phyloP scores from a whole-genome alignment of 2,888 invertebrate species.

The Ypsolopha sequella region DNA sequence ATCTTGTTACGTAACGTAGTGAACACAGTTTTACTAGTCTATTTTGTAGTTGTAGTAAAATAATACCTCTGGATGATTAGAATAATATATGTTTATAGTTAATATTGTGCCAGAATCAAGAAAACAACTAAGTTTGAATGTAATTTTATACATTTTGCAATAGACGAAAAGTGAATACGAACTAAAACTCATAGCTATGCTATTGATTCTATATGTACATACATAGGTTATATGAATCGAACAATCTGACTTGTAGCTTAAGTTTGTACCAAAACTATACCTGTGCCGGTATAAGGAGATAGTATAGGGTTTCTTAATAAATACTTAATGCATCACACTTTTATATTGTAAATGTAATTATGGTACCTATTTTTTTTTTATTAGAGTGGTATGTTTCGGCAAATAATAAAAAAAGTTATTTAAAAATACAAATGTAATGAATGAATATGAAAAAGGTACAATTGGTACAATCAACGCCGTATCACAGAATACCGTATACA shows the following conservation, averaged over 20 bases:
- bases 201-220: neutral
- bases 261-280: constrained; percentile 1
- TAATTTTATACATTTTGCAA: neutral
- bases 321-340: neutral
- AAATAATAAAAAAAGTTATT: too few relatives aligned
- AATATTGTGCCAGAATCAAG: constrained; percentile 3
- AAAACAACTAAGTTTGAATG: neutral
- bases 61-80: constrained; percentile 50
- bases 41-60: constrained; percentile 35
- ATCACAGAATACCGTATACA: too few relatives aligned
- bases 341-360: neutral
- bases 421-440: too few relatives aligned
- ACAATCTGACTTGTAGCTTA: neutral
- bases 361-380: too few relatives aligned
- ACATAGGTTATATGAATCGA: neutral
- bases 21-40: constrained; percentile 60
- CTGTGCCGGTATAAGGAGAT: too few relatives aligned
- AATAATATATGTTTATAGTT: constrained; percentile 6
- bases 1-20: constrained; percentile 18
- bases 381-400: too few relatives aligned
- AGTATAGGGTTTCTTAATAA: too few relatives aligned
- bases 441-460: too few relatives aligned
- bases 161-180: neutral
- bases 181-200: neutral
- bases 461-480: too few relatives aligned